Conservation (phyloP, 2,113 vertebrate genomes). For the Heterochromis multidens region DNA sequence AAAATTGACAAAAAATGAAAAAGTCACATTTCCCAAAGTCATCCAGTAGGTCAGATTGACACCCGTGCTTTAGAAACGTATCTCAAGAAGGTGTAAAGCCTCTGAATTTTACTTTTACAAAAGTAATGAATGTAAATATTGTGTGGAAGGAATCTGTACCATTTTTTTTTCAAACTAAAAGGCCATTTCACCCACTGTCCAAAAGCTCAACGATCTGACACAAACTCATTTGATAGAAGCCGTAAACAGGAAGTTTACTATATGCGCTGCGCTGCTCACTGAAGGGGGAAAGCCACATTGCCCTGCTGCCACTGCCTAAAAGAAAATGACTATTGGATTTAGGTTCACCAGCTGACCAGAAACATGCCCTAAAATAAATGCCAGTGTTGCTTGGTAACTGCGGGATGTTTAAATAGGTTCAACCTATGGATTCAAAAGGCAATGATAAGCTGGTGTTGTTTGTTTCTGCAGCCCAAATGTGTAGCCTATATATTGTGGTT, state of each 20-base stretch:
- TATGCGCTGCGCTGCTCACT: neutral
- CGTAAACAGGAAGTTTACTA: neutral
- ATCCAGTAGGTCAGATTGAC: neutral
- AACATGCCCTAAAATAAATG: neutral
- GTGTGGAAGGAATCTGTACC: neutral
- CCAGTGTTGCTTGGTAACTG: neutral
- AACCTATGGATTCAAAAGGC: neutral
- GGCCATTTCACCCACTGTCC: neutral
- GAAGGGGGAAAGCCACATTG: neutral
- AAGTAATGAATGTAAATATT: rapidly evolving
- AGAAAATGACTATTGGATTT: neutral
- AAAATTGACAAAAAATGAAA: neutral
- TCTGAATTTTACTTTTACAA: neutral
- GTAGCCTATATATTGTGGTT: neutral
- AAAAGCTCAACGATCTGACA: neutral
- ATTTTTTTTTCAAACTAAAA: neutral
- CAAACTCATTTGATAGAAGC: neutral
- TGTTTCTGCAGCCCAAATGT: neutral
- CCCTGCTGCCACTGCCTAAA: neutral
- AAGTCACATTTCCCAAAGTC: neutral
- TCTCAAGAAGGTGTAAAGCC: neutral
- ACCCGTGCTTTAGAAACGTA: neutral
- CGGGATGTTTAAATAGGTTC: neutral
- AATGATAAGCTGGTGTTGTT: neutral
- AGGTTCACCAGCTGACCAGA: neutral